Evolutionary conservation across 37 sponge, comb jelly and placozoan species (phyloP).

Genomic region (Cladorhizidae sp.): DNA sequence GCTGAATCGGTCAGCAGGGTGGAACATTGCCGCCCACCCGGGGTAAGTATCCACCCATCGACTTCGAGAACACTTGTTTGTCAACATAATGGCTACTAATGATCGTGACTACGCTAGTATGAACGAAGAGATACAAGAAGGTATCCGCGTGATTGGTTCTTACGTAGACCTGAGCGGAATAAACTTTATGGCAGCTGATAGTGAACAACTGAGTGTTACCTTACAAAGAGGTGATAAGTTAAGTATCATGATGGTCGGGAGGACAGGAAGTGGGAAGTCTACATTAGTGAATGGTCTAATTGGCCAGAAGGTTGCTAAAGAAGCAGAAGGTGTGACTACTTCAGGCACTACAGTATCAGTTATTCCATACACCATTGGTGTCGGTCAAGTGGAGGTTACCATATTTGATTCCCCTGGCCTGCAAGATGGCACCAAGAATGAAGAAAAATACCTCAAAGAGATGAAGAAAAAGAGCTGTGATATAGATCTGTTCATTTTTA

Average conservation of each 20-base stretch:
- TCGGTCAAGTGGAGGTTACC: not conserved
- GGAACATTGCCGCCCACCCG: too few species aligned
- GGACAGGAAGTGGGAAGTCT: slow-evolving; percentile 21
- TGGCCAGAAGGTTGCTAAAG: not conserved
- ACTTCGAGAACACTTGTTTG: too few species aligned
- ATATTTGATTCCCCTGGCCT: slow-evolving; percentile 11
- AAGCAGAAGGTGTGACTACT: not conserved
- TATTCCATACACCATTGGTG: not conserved
- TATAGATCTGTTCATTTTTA: not conserved
- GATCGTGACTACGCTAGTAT: too few species aligned
- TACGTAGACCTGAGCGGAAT: too few species aligned
- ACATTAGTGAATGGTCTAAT: slow-evolving; percentile 7
- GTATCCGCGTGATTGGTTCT: too few species aligned
- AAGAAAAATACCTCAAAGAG: not conserved
- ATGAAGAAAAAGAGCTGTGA: not conserved
- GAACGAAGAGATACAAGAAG: too few species aligned
- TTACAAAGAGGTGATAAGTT: too few species aligned
- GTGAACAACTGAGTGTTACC: too few species aligned
- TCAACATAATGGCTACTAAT: too few species aligned
- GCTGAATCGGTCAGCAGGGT: too few species aligned
- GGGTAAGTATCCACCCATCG: too few species aligned
- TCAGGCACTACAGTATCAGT: not conserved
- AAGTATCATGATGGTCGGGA: slow-evolving; percentile 4
- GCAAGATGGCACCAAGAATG: slow-evolving; percentile 4
- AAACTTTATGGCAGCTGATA: too few species aligned